A percentile compares a stretch with the other conserved stretches of the same genome.
These are phyloP conservation scores for Alca torda DNA, from an alignment of 2,797 vertebrate genomes.

Conservation along the genomic window DNA sequence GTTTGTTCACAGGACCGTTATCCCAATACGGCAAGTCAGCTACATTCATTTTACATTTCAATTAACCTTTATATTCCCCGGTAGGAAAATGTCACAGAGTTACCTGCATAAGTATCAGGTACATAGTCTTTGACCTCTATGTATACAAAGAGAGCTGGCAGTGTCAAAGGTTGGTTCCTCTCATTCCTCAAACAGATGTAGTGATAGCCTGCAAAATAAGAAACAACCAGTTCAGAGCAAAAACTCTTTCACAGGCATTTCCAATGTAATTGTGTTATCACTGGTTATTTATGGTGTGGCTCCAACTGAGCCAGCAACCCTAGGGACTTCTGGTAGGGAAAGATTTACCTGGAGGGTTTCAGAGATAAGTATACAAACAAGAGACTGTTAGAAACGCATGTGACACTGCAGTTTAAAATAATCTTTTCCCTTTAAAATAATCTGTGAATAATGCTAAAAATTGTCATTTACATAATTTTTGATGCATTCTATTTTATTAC, in stretches of 20 bases:
- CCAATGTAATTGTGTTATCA: neutral
- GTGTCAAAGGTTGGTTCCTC: slow-evolving; percentile 90
- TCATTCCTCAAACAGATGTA: slow-evolving; percentile 95
- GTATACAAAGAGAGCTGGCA: slow-evolving; percentile 94
- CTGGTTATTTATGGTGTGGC: neutral
- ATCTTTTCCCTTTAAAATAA: neutral
- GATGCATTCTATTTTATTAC: neutral
- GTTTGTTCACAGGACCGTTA: neutral
- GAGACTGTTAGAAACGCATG: neutral
- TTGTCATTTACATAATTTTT: neutral
- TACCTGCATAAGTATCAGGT: slow-evolving; percentile 96
- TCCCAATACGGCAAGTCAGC: neutral
- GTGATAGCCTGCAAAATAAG: slow-evolving; percentile 86
- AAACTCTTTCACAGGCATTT: neutral
- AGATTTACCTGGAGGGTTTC: neutral
- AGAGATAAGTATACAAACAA: neutral
- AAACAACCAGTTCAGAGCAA: neutral
- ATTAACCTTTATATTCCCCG: neutral
- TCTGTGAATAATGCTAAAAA: neutral
- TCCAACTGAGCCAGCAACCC: neutral
- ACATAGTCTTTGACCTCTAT: slow-evolving; percentile 98
- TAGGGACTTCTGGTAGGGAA: neutral
- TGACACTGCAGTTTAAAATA: neutral
- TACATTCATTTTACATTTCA: neutral
- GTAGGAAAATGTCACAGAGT: neutral